These are phyloP conservation scores for Petrolisthes manimaculis DNA, from an alignment of 2,888 invertebrate genomes.

Conservation along the genomic window DNA sequence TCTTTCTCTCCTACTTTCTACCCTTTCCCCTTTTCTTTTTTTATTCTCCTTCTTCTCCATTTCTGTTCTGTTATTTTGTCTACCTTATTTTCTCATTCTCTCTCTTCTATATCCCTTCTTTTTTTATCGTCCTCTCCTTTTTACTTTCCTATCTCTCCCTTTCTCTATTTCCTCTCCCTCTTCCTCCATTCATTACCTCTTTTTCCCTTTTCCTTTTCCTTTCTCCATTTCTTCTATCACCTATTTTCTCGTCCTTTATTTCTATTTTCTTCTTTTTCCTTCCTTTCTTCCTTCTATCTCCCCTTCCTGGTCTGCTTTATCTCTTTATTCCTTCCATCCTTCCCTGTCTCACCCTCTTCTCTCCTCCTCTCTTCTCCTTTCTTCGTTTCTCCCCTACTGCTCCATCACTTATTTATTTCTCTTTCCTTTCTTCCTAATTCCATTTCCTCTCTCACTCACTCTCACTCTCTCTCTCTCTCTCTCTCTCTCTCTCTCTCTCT, in stretches of 20 bases:
- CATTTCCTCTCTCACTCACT: not conserved
- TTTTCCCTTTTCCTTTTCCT: not conserved
- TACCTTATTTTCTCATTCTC: not conserved
- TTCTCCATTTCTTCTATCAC: not conserved
- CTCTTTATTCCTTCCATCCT: no score
- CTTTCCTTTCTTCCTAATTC: not conserved
- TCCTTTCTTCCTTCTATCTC: not conserved
- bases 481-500: not conserved
- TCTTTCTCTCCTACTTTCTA: not conserved
- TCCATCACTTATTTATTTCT: not conserved
- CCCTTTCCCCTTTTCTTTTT: not conserved
- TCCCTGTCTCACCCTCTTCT: not conserved
- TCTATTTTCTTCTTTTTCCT: no score
- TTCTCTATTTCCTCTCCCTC: not conserved
- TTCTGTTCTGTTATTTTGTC: not conserved
- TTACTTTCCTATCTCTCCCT: not conserved
- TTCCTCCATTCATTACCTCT: not conserved
- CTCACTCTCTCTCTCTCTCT: not conserved
- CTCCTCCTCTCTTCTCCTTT: not conserved
- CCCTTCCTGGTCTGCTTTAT: not conserved
- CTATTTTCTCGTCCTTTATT: not conserved
- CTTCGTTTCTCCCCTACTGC: not conserved
- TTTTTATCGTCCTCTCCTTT: not conserved
- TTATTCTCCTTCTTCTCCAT: not conserved
- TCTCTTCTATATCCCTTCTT: not conserved